Evolutionary conservation across 2,113 vertebrate species (phyloP), one percentile per base, ranked within the genome.

Genomic region (Euleptes europaea): DNA sequence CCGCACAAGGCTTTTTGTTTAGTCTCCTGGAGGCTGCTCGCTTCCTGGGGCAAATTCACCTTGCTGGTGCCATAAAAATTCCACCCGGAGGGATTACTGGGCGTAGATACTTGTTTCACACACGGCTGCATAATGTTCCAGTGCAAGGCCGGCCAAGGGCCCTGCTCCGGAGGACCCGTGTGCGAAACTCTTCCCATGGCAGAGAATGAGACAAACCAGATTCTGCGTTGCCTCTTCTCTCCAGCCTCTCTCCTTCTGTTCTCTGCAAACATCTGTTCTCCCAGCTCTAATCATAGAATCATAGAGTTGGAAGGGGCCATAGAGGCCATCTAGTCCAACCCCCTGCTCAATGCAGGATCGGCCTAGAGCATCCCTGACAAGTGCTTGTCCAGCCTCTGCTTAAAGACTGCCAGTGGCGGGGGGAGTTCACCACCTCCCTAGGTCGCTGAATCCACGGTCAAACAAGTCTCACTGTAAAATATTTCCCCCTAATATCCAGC

Each of bases 31-130:
- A 71, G 12, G 1, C 65, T 70, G 71, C 85, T 47, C 3, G n/a
- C 87, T 84, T 67, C 80, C 31, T 33, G 3, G 63, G 14, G 83
- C 42, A 40, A 26, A 11, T 26, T 12, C 78, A 0, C 31, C 28
- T 57, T 63, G 54, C 85, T n/a, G 7, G 23, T 54, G 77, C 38
- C 38, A 0, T n/a, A 13, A 12, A 14, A 3, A 66, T 86, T 38
- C 42, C 74, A 81, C 38, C 67, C 86, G 87, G 73, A 82, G 80
- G 74, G 44, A 31, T 87, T 79, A 80, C 74, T 21, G 14, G 81
- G 9, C 33, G 86, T 72, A 84, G 13, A 77, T 85, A 47, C 47
- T 47, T 40, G 35, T 70, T 35, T 2, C 63, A 26, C 10, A 11
- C n/a, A 42, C 28, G 14, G 77, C 40, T 82, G 35, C 17, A 21